Evolutionary conservation across 2,888 invertebrate species (phyloP).

Genomic region (Callimorpha dominula): DNA sequence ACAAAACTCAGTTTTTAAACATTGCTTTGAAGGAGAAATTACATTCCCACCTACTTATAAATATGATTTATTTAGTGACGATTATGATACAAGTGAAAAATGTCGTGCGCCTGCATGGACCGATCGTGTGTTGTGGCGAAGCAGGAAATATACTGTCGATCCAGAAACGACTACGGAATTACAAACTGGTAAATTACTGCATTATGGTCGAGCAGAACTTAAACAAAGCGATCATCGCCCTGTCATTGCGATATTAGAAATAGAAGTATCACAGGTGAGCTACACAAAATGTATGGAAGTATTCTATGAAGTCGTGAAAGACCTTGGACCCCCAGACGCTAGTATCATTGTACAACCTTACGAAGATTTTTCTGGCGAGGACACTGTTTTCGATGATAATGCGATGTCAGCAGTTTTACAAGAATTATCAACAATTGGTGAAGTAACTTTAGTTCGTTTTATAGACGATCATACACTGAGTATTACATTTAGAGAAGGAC

Average conservation of each 20-base stretch:
- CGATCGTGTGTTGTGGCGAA: slow-evolving; percentile 97
- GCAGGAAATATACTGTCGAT: slow-evolving; percentile 91
- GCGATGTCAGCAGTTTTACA: slow-evolving; percentile 93
- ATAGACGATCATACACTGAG: slow-evolving; percentile 94
- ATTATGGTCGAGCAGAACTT: slow-evolving; percentile 97
- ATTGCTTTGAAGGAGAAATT: slow-evolving; percentile 96
- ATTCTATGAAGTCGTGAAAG: slow-evolving; percentile 94
- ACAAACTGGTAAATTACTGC: slow-evolving; percentile 92
- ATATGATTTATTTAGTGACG: slow-evolving; percentile 99
- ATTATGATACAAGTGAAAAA: slow-evolving; percentile 99
- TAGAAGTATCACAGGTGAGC: slow-evolving; percentile 94
- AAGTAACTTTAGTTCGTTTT: slow-evolving; percentile 96
- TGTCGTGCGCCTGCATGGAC: slow-evolving; percentile 99
- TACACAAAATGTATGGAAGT: slow-evolving; percentile 91
- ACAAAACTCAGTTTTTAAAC: slow-evolving; percentile 94
- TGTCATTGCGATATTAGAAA: slow-evolving; percentile 96
- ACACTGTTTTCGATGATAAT: slow-evolving; percentile 92
- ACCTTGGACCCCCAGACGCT: slow-evolving; percentile 97
- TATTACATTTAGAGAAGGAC: slow-evolving; percentile 96
- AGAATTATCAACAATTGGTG: slow-evolving; percentile 94
- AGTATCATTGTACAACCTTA: slow-evolving; percentile 92
- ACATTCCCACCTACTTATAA: slow-evolving; percentile 99
- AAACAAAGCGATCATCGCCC: slow-evolving; percentile 99
- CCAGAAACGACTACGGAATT: slow-evolving; percentile 89
- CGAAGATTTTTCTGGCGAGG: slow-evolving; percentile 76